Evolutionary conservation across 1,140 invertebrate species (phyloP), one percentile per base, ranked within the genome.

Genomic region (Pentalonia nigronervosa): DNA sequence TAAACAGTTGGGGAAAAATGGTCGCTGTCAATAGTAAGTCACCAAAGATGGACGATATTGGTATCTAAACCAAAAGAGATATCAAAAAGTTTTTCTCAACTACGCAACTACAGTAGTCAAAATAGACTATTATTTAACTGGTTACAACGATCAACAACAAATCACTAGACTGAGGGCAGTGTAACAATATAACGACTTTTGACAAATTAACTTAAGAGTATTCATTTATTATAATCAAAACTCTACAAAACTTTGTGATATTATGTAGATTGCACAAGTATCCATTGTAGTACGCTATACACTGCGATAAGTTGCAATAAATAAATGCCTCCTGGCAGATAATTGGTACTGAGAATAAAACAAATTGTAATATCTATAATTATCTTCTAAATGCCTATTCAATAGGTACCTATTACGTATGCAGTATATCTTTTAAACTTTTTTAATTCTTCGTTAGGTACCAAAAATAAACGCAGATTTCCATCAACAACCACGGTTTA

Each of bases 141-240:
- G 11, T 76, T 67, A 76, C 60, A 76, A 76, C 4, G n/a, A 76
- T 76, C n/a, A 17, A 76, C 14, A 76, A 76, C 60, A 76, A 76
- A 76, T 76, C 30, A n/a, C n/a, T 7, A 14, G 14, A 34, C 14
- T 0, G 60, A 76, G 60, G 30, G 17, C 60, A n/a, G 60, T n/a
- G n/a, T 76, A 76, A 76, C n/a, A 67, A 67, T 76, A 76, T n/a
- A 76, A 76, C 60, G 60, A 76, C 60, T 4, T 76, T 76, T 76
- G 1, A n/a, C 30, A 76, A 76, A 76, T 76, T 76, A 76, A 76
- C 30, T 76, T 17, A 7, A n/a, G n/a, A 76, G 30, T 76, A 76
- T 76, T 14, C 60, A n/a, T 30, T n/a, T 76, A 3, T 76, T 7
- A n/a, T n/a, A 76, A 76, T 76, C 30, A n/a, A n/a, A 76, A 76